Percentiles rank a stretch among this genome's conserved stretches.
These are phyloP conservation scores for Pyrochroa serraticornis DNA, from an alignment of 2,888 invertebrate species.

Conservation along the genomic window DNA sequence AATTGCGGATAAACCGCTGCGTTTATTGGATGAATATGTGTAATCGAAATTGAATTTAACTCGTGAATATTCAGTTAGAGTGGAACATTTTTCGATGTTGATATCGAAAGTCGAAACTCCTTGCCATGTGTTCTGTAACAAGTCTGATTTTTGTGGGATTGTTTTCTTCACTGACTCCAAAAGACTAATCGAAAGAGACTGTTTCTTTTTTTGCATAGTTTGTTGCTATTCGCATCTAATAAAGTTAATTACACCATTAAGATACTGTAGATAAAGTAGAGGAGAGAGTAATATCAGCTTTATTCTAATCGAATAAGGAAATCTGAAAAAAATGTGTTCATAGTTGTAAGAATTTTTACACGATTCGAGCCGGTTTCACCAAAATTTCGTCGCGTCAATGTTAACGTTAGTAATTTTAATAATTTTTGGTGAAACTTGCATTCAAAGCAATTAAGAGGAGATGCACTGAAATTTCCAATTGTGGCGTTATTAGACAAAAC, in stretches of 20 bases:
- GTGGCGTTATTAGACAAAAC: too few relatives aligned
- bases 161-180: conserved; percentile 25
- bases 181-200: conserved; percentile 30
- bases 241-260: not conserved
- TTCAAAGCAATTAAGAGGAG: too few relatives aligned
- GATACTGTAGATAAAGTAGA: not conserved
- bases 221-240: conserved; percentile 10
- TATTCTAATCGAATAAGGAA: not conserved
- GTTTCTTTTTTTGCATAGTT: conserved; percentile 26
- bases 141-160: conserved; percentile 20
- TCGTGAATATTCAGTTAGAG: not conserved
- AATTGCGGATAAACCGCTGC: too few relatives aligned
- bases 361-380: too few relatives aligned
- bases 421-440: too few relatives aligned
- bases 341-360: not conserved
- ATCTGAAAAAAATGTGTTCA: conserved; percentile 2
- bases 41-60: not conserved
- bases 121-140: not conserved
- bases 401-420: too few relatives aligned
- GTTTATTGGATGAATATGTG: not conserved
- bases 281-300: not conserved
- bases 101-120: not conserved
- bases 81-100: not conserved
- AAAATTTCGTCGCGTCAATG: too few relatives aligned
- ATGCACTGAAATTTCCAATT: too few relatives aligned